Base-by-base conservation (phyloP, 1,140 invertebrate species). In the Pogonomyrmex californicus region DNA sequence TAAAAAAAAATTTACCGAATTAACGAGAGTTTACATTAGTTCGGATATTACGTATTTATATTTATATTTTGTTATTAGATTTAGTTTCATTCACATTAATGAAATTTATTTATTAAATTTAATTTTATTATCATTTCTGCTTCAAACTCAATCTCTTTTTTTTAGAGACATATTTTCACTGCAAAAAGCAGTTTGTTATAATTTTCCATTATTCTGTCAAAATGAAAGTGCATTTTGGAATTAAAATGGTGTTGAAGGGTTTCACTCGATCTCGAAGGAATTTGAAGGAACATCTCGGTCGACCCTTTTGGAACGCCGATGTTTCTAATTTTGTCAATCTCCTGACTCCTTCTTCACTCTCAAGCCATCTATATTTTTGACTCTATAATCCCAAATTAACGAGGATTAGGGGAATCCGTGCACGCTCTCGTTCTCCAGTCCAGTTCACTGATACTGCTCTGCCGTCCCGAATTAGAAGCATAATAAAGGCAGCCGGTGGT, bases 251-350 rank as follows among this genome's bases (percentile, higher is more conserved):
- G 12, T 23, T 10, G 1, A 71, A 81, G 38, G 23, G 5, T 44
- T 82, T 66, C 1, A 14, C 9, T 58, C 14, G 12, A 70, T 36
- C 14, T 56, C 0, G 4, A 14, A 14, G 56, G 14, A 56, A 56
- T 56, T 30, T 70, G 6, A 14, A 81, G 38, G 38, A 44, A 65
- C 56, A 44, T 58, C 1, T 70, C 5, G 49, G 51, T 44, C 78
- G 56, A 68, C 58, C 62, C 63, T 87, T 63, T 86, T 88, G 76
- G 81, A 89, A 51, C 70, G 0, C 23, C 12, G 60, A 33, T 6
- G 36, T 23, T 91, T 91, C 89, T 91, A 91, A 91, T 87, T 91
- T 77, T 33, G 76, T 91, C 73, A 47, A 68, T 41, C 77, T 76
- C 60, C 23, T n/a, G 75, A 33, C 49, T 56, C 6, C 38, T 23